Evolutionary conservation across 2,888 invertebrate genomes (phyloP), one percentile per base, ranked within the genome.

Genomic region (Lasioglossum lativentre): DNA sequence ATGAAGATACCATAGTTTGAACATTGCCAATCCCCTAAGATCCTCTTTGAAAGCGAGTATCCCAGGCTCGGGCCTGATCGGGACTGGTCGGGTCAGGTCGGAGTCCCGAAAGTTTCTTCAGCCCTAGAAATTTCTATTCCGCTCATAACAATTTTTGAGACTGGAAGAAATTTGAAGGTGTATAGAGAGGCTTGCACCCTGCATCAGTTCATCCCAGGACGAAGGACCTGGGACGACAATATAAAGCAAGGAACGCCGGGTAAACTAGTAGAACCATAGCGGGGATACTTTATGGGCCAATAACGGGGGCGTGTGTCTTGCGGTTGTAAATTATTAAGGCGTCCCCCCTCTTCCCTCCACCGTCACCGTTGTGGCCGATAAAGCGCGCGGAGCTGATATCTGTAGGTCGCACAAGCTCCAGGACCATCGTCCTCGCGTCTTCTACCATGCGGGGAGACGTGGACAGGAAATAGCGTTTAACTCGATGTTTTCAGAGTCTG

Each of bases 221-320:
- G 40, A 27, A 10, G n/a, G 47, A 59, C 73, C 71, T 56, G 76
- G 72, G 45, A 74, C 78, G 63, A 47, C 78, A 76, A 70, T 80
- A 78, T 81, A 83, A 89, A 89, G 80, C 66, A 74, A 74, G 45
- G 47, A 42, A 34, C 78, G 38, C 23, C 40, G 75, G 47, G 75
- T 76, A 78, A 82, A 84, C 79, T 79, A 82, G 81, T 45, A 34
- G 72, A 70, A 71, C 42, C 84, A 47, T 78, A 76, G 74, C 84
- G 83, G 78, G 91, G 91, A 90, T 93, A 90, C 92, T 94, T 94
- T 94, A 94, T 94, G 92, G 92, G 88, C 92, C 94, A 94, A 95
- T 94, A 94, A 94, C 93, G 82, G 88, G 52, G 87, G 82, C 89
- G 89, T 89, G 93, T 89, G 92, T 94, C 92, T 92, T 93, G 94